phyloP scores from a whole-genome alignment of 2,113 vertebrate species.

The Crypturellus undulatus region DNA sequence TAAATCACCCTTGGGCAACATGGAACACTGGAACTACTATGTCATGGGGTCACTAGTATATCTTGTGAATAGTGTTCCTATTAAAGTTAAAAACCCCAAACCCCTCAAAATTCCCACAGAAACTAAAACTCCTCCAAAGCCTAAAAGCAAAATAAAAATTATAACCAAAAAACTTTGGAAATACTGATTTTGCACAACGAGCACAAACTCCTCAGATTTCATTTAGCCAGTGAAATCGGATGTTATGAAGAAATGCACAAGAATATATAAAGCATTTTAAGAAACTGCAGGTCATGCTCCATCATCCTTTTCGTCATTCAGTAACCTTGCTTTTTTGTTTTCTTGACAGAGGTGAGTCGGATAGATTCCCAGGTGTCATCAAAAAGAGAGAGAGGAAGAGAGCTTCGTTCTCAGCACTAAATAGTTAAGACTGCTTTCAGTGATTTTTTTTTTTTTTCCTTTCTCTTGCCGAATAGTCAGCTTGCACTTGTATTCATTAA shows the following conservation, averaged over 20 bases:
- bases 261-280: not conserved
- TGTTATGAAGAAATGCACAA: not conserved
- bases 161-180: not conserved
- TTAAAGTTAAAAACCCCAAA: not conserved
- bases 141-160: not conserved
- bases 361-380: not conserved
- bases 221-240: not conserved
- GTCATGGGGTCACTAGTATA: not conserved
- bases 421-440: not conserved
- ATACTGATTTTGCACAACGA: not conserved
- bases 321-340: not conserved
- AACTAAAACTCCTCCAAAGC: not conserved
- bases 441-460: not conserved
- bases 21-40: not conserved
- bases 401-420: not conserved
- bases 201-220: not conserved
- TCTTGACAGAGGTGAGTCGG: slow-evolving; percentile 6
- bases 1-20: not conserved
- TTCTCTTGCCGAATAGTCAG: not conserved
- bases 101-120: not conserved
- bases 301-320: not conserved
- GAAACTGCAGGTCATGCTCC: not conserved
- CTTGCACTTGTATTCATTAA: not conserved
- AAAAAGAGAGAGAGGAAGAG: not conserved
- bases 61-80: not conserved